phyloP scores from a whole-genome alignment of 2,888 invertebrate species.

The Colostygia pectinataria region DNA sequence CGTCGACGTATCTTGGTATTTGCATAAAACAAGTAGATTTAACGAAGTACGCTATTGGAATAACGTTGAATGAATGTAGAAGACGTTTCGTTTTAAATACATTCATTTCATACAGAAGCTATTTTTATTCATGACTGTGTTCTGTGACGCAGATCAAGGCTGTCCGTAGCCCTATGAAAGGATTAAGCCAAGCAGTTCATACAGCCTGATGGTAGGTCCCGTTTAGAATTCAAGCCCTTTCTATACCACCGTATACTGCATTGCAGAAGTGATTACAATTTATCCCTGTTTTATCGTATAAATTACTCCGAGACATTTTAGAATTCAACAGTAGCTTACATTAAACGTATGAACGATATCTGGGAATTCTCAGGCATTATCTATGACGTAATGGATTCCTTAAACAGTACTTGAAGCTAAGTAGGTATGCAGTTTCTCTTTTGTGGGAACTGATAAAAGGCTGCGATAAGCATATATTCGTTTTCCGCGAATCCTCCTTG shows the following conservation, averaged over 20 bases:
- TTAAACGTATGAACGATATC: neutral
- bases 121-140: too few relatives aligned
- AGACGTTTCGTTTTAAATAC: too few relatives aligned
- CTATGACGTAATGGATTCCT: slow-evolving; percentile 28
- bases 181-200: too few relatives aligned
- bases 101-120: too few relatives aligned
- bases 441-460: slow-evolving; percentile 27
- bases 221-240: slow-evolving; percentile 2
- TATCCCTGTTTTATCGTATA: too few relatives aligned
- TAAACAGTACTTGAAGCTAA: slow-evolving; percentile 19
- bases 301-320: neutral
- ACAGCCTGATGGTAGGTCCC: neutral
- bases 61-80: too few relatives aligned
- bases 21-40: slow-evolving; percentile 12
- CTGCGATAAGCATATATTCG: slow-evolving; percentile 20
- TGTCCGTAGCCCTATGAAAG: too few relatives aligned
- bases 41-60: too few relatives aligned
- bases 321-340: neutral
- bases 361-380: slow-evolving; percentile 9
- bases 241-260: neutral
- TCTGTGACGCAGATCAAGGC: too few relatives aligned
- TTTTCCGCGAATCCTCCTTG: slow-evolving; percentile 25
- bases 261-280: slow-evolving; percentile 5
- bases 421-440: slow-evolving; percentile 26
- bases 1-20: slow-evolving; percentile 19